Evolutionary conservation across 2,888 invertebrate genomes (phyloP), one percentile per base, ranked within the genome.

Genomic region (Sclerodermus sp.): DNA sequence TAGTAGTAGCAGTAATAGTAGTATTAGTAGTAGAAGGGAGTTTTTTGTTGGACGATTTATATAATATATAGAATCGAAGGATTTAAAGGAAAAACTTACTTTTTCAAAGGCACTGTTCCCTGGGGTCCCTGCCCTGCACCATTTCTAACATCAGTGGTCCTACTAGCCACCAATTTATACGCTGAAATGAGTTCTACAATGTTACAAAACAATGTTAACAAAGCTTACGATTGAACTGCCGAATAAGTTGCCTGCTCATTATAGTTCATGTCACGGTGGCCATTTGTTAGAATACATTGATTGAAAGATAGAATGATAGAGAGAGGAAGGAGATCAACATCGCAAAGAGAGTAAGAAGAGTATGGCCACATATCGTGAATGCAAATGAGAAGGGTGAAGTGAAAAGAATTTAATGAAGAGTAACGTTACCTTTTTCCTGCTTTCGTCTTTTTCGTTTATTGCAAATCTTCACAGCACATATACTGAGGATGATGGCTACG

Each of bases 101-200:
- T 94, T 87, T 94, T 94, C 88, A 93, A 91, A 91, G 93, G 93
- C 91, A 95, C 93, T 93, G 88, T 91, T 90, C 85, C 89, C 85
- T 81, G 88, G 86, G 80, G 85, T 83, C 81, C 85, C 80, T 74
- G 77, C 80, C 82, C 82, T 79, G 81, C 80, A 83, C 93, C 93
- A 81, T 93, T 93, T 82, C 94, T 89, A 75, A 92, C 87, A 82
- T 95, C 94, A 71, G 93, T 93, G 80, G 94, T 90, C 80, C 95
- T 89, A 87, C 94, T 94, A 82, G 95, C 92, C 86, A 95, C 95
- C 94, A 95, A 93, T 85, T 93, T 94, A 87, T 95, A 95, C 84
- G 93, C 95, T 95, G 89, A 82, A 91, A 90, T 81, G 86, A 78
- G 74, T 77, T 78, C 77, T 78, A 74, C 53, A 77, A 77, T 73